These are phyloP conservation scores for Parelbella ahira DNA, from an alignment of 2,888 invertebrate species.

Conservation along the genomic window DNA sequence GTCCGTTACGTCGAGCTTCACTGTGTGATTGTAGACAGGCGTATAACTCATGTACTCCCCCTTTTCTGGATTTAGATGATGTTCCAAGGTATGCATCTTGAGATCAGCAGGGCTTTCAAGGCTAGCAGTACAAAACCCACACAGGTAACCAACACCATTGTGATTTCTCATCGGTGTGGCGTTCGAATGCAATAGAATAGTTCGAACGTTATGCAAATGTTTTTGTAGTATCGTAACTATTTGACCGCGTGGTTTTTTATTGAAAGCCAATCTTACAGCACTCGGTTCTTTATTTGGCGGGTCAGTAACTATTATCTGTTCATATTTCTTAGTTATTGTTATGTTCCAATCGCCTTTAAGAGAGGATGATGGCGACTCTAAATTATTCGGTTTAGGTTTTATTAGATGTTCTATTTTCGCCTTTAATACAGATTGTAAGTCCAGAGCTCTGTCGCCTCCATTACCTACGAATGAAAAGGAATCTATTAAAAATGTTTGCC, in stretches of 20 bases:
- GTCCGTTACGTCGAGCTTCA: constrained; percentile 51
- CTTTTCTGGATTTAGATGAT: constrained; percentile 36
- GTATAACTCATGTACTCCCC: constrained; percentile 37
- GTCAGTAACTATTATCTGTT: background rate
- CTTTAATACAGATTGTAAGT: background rate
- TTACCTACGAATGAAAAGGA: constrained; percentile 30
- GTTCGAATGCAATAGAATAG: constrained; percentile 41
- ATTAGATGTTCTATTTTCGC: background rate
- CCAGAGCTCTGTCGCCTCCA: constrained; percentile 4
- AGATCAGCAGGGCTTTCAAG: constrained; percentile 39
- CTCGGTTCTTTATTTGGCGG: background rate
- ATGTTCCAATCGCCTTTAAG: constrained; percentile 2
- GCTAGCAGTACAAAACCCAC: constrained; percentile 41
- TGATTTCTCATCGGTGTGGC: constrained; percentile 45
- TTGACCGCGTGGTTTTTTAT: background rate
- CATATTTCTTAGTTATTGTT: background rate
- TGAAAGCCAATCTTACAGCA: constrained; percentile 3
- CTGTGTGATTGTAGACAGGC: no score
- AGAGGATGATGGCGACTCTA: background rate
- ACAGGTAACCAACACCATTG: constrained; percentile 39
- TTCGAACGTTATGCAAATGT: constrained; percentile 49
- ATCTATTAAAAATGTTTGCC: constrained; percentile 14
- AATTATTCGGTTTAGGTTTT: background rate
- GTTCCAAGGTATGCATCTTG: constrained; percentile 41
- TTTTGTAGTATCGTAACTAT: no score